A percentile compares a stretch with the other conserved stretches of the same genome.
phyloP scores from a whole-genome alignment of 2,888 invertebrate genomes.

The Mythimna ferrago region DNA sequence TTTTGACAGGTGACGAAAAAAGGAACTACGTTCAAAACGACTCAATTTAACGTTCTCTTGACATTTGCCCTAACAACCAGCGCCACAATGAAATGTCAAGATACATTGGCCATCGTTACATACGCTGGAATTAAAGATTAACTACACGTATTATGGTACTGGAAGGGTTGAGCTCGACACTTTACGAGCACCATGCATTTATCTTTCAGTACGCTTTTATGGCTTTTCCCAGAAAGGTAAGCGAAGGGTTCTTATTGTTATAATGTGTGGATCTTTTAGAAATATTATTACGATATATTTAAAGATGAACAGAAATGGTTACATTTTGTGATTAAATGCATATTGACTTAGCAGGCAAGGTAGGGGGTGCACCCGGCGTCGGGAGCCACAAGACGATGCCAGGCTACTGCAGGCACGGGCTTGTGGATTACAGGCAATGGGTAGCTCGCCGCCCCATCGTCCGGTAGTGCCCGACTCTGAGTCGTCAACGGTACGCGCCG shows the following conservation, averaged over 20 bases:
- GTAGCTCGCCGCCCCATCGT: no score
- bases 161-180: constrained; percentile 41
- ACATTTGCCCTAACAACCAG: constrained; percentile 5
- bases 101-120: constrained; percentile 2
- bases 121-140: constrained; percentile 44
- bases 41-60: constrained; percentile 4
- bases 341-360: no score
- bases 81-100: constrained; percentile 5
- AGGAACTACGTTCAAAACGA: not conserved
- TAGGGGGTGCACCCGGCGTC: no score
- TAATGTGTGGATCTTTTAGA: not conserved
- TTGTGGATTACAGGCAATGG: no score
- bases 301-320: not conserved
- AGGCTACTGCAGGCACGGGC: no score
- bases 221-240: constrained; percentile 24
- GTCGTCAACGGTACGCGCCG: no score
- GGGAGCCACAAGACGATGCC: no score
- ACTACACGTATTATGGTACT: constrained; percentile 40
- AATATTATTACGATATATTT: not conserved
- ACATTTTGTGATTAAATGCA: not conserved
- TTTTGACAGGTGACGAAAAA: not conserved
- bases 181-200: constrained; percentile 47
- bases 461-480: no score
- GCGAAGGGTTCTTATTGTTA: not conserved
- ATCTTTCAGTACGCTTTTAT: constrained; percentile 55